Evolutionary conservation across 2,797 vertebrate genomes (phyloP), one percentile per base, ranked within the genome.

Genomic region (Dicrostonyx torquatus): DNA sequence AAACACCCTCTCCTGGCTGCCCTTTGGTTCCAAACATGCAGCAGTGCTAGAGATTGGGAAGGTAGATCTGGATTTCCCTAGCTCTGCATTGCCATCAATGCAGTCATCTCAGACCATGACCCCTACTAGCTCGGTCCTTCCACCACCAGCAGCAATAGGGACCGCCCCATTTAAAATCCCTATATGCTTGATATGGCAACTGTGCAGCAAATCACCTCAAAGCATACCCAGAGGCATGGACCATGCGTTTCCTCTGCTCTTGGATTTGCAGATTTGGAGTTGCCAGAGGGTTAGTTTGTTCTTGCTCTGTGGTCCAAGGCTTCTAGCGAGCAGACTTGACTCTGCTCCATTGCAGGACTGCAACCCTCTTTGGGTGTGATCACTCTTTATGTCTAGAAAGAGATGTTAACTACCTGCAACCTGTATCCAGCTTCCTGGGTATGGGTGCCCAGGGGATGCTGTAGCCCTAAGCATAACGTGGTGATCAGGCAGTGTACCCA

Each of bases 341-440:
- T 77, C 6, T 13, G 3, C 26, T 43, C 26, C 26, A 62, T 2
- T 43, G 48, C 18, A 29, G 40, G 15, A 3, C 82, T 73, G n/a
- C 50, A 50, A 0, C 29, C 1, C 0, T 40, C 22, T 26, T 20
- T 43, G 34, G 34, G 15, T 13, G 76, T 6, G 29, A 24, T 24
- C 43, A 11, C 14, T 31, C 68, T 17, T 18, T 1, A 0, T 0
- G 37, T 22, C 20, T 17, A 11, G 10, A 40, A 31, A 62, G 50
- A 45, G 29, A 8, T 66, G 45, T 15, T 6, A 7, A 12, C 11
- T 18, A 31, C n/a, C n/a, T 10, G 18, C 58, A 76, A 40, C 8
- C 45, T 12, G n/a, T 77, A 13, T 45, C 80, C 8, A 18, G 64
- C 55, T 83, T 88, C 84, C 62, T 34, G n/a, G 1, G 0, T 2